phyloP scores from a whole-genome alignment of 2,797 vertebrate genomes.

The Megaceryle alcyon region DNA sequence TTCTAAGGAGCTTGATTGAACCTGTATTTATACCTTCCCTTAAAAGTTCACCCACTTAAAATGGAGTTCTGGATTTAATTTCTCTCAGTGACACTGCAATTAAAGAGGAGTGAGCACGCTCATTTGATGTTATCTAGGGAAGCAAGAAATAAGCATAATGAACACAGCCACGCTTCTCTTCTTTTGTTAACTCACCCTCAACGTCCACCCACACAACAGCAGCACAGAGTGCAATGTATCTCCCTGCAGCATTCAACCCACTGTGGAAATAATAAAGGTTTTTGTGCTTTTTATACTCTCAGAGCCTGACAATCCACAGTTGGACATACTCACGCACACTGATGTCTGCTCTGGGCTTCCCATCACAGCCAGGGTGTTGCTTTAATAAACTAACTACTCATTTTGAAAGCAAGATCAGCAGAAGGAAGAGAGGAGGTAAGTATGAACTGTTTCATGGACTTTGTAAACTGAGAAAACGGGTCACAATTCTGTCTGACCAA shows the following conservation, averaged over 20 bases:
- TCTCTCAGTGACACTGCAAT: not conserved
- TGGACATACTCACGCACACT: not conserved
- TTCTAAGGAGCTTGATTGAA: not conserved
- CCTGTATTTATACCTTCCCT: not conserved
- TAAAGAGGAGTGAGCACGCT: not conserved
- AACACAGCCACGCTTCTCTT: not conserved
- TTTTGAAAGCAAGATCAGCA: constrained; percentile 1
- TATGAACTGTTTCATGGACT: constrained; percentile 1
- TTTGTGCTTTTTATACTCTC: not conserved
- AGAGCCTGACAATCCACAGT: not conserved
- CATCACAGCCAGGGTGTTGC: constrained; percentile 1
- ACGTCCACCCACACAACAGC: not conserved
- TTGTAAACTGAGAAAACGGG: constrained; percentile 25
- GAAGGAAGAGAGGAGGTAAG: not conserved
- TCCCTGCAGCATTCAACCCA: not conserved
- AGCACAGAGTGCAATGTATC: not conserved
- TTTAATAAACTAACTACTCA: constrained; percentile 23
- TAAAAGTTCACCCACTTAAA: not conserved
- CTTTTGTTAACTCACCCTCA: not conserved
- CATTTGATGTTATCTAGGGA: not conserved
- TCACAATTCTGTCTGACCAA: constrained; percentile 3
- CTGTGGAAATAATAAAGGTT: not conserved
- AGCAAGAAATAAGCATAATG: not conserved
- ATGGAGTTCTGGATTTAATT: not conserved
- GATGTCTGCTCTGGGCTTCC: not conserved